Percentiles rank a stretch among this genome's conserved stretches.
Conservation (phyloP, 1,140 invertebrate genomes). For the Drosophila truncata region DNA sequence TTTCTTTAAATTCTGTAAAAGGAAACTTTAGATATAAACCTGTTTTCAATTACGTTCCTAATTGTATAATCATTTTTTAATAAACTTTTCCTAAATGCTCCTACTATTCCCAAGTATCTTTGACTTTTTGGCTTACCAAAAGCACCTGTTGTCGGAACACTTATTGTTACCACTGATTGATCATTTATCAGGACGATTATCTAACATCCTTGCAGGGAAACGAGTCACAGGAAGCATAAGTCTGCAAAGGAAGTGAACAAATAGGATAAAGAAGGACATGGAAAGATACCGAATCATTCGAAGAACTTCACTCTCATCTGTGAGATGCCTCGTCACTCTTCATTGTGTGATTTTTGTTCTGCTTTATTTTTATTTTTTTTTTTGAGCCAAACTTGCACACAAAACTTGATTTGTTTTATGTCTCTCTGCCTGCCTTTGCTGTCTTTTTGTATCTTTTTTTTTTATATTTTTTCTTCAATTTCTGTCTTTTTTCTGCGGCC, state of each 20-base stretch:
- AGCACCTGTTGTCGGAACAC: constrained; percentile 31
- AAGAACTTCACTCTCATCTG: constrained; percentile 13
- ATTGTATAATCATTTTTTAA: no score
- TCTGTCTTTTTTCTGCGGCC: constrained; percentile 4
- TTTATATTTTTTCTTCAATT: background rate
- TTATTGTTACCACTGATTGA: constrained; percentile 24
- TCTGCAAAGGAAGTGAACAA: constrained; percentile 1
- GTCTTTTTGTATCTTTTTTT: background rate
- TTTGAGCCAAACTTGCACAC: constrained; percentile 23
- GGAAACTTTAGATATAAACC: background rate
- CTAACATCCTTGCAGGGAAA: background rate
- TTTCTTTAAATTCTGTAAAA: background rate
- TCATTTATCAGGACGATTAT: constrained; percentile 27
- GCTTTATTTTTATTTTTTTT: constrained; percentile 12
- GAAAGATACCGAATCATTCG: constrained; percentile 7
- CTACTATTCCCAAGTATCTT: background rate
- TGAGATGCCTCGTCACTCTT: constrained; percentile 17
- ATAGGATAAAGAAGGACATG: constrained; percentile 8
- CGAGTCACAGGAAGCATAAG: background rate
- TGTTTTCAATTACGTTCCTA: background rate
- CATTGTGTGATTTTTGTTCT: constrained; percentile 21
- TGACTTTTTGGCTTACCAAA: background rate
- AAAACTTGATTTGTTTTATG: constrained; percentile 61
- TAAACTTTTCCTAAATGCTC: no score
- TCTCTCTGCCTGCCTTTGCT: constrained; percentile 5